These are phyloP conservation scores for Falco naumanni DNA, from an alignment of 2,797 vertebrate species.

Conservation along the genomic window DNA sequence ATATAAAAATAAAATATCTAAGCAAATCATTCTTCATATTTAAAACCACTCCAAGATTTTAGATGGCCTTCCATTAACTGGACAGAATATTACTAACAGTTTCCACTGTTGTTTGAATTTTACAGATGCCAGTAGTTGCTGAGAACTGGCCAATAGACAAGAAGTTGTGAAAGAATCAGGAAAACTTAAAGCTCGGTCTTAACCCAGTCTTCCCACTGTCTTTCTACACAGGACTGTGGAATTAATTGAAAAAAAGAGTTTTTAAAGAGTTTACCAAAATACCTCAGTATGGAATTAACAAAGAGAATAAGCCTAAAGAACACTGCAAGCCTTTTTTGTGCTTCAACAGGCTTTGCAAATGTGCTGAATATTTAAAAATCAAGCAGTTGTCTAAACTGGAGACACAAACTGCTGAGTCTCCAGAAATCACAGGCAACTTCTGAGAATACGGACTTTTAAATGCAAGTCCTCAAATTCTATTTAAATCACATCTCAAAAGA, in stretches of 20 bases:
- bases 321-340: not conserved
- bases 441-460: not conserved
- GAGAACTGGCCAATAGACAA: not conserved
- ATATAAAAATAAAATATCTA: not conserved
- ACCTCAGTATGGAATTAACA: not conserved
- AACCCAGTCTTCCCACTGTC: fast-evolving
- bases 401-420: not conserved
- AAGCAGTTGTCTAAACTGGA: not conserved
- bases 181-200: not conserved
- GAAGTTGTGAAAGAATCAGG: not conserved
- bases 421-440: not conserved
- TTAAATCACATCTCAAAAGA: not conserved
- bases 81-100: not conserved
- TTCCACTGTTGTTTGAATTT: not conserved
- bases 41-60: not conserved
- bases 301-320: not conserved
- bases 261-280: not conserved
- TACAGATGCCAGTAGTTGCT: not conserved
- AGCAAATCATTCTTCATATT: not conserved
- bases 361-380: not conserved
- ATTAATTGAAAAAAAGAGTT: not conserved
- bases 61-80: not conserved
- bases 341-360: not conserved
- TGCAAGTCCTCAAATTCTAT: not conserved
- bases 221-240: not conserved